phyloP scores from a whole-genome alignment of 2,888 invertebrate species.

The Drosophila affinis region DNA sequence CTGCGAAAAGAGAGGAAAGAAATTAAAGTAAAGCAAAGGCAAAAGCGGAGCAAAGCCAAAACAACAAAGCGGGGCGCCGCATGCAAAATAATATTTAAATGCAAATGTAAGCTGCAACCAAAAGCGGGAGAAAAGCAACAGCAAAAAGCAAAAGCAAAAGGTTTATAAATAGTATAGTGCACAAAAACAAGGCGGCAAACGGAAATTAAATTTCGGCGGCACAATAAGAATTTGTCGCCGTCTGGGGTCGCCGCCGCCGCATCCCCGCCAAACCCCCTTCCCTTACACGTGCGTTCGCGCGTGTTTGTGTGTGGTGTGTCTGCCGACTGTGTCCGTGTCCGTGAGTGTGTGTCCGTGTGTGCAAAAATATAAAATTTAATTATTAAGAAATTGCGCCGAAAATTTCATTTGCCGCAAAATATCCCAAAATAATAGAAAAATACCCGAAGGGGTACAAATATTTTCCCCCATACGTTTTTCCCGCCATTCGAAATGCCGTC shows the following conservation, averaged over 20 bases:
- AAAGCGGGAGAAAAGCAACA: slow-evolving; percentile 30
- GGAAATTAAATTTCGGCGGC: slow-evolving; percentile 34
- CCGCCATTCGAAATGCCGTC: slow-evolving; percentile 51
- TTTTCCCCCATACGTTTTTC: slow-evolving; percentile 32
- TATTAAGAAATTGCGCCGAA: slow-evolving; percentile 59
- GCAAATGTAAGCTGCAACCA: slow-evolving; percentile 52
- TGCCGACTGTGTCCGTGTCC: slow-evolving; percentile 28
- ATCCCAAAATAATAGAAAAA: slow-evolving; percentile 43
- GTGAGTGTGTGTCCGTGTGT: slow-evolving; percentile 27
- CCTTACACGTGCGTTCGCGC: slow-evolving; percentile 5
- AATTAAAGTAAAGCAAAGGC: slow-evolving; percentile 15
- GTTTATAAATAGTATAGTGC: slow-evolving; percentile 80
- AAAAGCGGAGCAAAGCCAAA: no score
- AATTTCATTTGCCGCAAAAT: slow-evolving; percentile 61
- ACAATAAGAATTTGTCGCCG: slow-evolving; percentile 66
- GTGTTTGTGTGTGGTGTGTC: slow-evolving; percentile 31
- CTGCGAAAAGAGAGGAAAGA: slow-evolving; percentile 39
- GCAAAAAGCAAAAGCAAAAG: slow-evolving; percentile 16
- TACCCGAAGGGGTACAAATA: slow-evolving; percentile 40
- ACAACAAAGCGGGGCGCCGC: slow-evolving; percentile 35
- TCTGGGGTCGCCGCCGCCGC: slow-evolving; percentile 5
- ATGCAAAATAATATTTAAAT: slow-evolving; percentile 64
- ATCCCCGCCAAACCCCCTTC: slow-evolving; percentile 1
- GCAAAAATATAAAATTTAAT: slow-evolving; percentile 60
- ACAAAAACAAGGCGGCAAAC: slow-evolving; percentile 57